Percentiles rank a stretch among this genome's conserved stretches.
These are phyloP conservation scores for Atlantisia rogersi DNA, from an alignment of 2,113 vertebrate genomes.

Conservation along the genomic window DNA sequence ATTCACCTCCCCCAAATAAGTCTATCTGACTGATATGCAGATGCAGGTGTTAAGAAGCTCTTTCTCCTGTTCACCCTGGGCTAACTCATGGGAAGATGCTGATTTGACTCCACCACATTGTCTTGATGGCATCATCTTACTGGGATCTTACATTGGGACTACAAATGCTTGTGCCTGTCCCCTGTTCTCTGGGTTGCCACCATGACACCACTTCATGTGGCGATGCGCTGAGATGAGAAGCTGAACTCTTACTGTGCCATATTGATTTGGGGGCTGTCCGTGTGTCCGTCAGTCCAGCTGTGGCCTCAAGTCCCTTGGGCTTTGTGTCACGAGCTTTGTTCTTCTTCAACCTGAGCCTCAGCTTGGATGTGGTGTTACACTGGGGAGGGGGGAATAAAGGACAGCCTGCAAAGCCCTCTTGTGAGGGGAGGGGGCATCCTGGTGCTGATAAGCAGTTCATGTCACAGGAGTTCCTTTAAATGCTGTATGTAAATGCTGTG, in stretches of 20 bases:
- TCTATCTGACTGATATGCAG: background rate
- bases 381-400: accelerated
- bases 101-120: accelerated
- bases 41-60: background rate
- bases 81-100: background rate
- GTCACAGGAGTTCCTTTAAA: background rate
- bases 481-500: background rate
- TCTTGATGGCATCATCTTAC: background rate
- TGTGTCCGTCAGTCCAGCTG: accelerated
- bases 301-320: accelerated
- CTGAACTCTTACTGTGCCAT: accelerated
- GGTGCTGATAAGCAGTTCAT: background rate
- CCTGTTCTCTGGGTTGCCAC: background rate
- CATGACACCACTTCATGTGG: accelerated
- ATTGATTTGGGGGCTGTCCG: accelerated
- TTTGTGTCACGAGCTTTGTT: accelerated
- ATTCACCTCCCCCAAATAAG: accelerated
- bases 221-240: accelerated
- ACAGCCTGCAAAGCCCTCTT: background rate
- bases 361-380: accelerated
- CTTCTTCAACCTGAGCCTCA: accelerated
- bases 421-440: accelerated
- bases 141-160: too few relatives aligned
- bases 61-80: background rate
- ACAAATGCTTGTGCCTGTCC: accelerated